Conservation (phyloP, 2,113 vertebrate species). For the Pao palembangensis region DNA sequence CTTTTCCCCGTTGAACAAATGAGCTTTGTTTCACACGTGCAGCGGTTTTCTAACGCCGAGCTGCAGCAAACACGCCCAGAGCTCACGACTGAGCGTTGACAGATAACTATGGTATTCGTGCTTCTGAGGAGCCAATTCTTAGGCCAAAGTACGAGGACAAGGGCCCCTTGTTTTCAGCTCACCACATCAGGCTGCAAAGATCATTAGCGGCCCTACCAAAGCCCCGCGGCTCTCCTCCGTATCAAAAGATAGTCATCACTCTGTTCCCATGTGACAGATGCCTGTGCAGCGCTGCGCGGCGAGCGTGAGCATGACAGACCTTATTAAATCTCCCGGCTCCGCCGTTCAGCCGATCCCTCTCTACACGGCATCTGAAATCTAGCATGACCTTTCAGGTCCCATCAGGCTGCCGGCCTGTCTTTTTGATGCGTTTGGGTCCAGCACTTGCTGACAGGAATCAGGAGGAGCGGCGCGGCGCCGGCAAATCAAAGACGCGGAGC, state of each 20-base stretch:
- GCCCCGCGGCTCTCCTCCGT: slow-evolving; percentile 9
- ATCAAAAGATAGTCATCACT: slow-evolving; percentile 40
- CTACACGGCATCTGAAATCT: slow-evolving; percentile 60
- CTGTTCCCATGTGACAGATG: slow-evolving; percentile 33
- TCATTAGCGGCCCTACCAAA: slow-evolving; percentile 38
- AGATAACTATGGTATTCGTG: slow-evolving; percentile 24
- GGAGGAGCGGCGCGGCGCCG: slow-evolving; percentile 17
- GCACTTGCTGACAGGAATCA: slow-evolving; percentile 53
- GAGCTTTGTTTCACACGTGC: too few species aligned
- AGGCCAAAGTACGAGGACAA: slow-evolving; percentile 34
- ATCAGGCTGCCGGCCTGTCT: slow-evolving; percentile 54
- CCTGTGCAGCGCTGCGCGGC: slow-evolving; percentile 19
- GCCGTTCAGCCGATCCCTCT: slow-evolving; percentile 34
- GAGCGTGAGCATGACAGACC: slow-evolving; percentile 26
- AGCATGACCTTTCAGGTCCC: slow-evolving; percentile 65
- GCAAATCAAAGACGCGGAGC: slow-evolving; percentile 41
- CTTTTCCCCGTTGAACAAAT: too few species aligned
- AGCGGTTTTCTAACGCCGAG: too few species aligned
- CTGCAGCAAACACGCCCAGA: too few species aligned
- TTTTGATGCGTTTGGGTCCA: slow-evolving; percentile 57
- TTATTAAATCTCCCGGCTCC: slow-evolving; percentile 46
- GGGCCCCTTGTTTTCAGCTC: slow-evolving; percentile 22
- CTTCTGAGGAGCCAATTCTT: slow-evolving; percentile 24
- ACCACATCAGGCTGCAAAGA: slow-evolving; percentile 16
- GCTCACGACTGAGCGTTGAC: slow-evolving; percentile 15